These are phyloP conservation scores for Umimayanthus kanabou DNA, from an alignment of 92 coral and sea anemone genomes.

Conservation along the genomic window DNA sequence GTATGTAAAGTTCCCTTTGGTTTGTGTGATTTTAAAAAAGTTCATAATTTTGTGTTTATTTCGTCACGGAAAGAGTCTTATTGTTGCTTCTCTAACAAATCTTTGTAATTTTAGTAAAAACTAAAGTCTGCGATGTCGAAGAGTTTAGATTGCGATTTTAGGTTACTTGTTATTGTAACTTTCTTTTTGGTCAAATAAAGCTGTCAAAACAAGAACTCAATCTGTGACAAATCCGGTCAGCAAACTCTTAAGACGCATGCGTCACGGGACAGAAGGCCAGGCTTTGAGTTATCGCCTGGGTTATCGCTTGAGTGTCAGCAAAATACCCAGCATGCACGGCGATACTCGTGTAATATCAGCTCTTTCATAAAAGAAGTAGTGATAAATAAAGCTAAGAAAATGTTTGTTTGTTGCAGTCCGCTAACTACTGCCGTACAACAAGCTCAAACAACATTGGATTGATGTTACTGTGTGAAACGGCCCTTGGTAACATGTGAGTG, in stretches of 20 bases:
- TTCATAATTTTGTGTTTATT: too few relatives aligned
- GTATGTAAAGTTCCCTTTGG: too few relatives aligned
- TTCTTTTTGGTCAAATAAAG: neutral
- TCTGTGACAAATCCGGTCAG: too few relatives aligned
- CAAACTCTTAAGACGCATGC: too few relatives aligned
- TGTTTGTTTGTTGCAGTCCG: slow-evolving; percentile 65
- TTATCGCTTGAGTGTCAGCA: too few relatives aligned
- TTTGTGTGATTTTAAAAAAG: too few relatives aligned
- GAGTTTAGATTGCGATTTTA: neutral
- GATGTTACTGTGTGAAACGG: slow-evolving; percentile 96
- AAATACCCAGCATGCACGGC: neutral
- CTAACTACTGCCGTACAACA: slow-evolving; percentile 92
- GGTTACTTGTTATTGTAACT: too few relatives aligned
- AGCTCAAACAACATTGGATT: slow-evolving; percentile 86
- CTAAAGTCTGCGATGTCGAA: too few relatives aligned
- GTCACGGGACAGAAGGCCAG: too few relatives aligned
- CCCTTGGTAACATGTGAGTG: slow-evolving; percentile 99
- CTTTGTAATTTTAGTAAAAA: neutral
- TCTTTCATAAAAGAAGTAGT: neutral
- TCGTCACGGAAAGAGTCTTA: too few relatives aligned
- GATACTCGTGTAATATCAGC: neutral
- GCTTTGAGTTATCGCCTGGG: too few relatives aligned
- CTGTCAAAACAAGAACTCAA: too few relatives aligned
- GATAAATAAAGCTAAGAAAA: neutral
- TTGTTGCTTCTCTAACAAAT: neutral